A percentile compares a stretch with the other conserved stretches of the same genome.
These are phyloP conservation scores for Aradophagus sp. DNA, from an alignment of 1,140 invertebrate genomes.

Conservation along the genomic window DNA sequence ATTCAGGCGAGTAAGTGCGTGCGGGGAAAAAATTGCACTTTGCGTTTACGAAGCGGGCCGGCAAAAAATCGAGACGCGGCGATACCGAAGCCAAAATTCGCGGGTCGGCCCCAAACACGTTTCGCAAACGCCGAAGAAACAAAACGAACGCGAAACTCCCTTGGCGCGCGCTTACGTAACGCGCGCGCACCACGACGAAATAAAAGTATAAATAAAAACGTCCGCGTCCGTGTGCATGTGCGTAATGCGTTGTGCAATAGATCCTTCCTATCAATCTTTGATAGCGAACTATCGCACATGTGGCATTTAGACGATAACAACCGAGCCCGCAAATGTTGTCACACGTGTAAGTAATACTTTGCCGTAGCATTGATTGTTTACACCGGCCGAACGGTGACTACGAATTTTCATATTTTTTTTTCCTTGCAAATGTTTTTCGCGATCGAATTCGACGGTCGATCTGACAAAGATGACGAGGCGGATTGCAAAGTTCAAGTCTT, in stretches of 20 bases:
- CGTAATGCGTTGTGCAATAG: constrained; percentile 57
- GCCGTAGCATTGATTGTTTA: constrained; percentile 47
- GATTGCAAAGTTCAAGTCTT: too few relatives aligned
- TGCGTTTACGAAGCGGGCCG: too few relatives aligned
- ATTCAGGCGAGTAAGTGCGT: constrained; percentile 27
- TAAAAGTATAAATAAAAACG: constrained; percentile 45
- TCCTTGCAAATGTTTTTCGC: too few relatives aligned
- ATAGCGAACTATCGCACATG: constrained; percentile 61
- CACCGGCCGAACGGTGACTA: too few relatives aligned
- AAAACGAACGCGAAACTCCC: too few relatives aligned
- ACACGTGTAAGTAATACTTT: constrained; percentile 54
- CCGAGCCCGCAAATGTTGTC: constrained; percentile 53
- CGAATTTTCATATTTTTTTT: too few relatives aligned
- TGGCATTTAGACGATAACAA: constrained; percentile 55
- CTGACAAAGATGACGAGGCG: too few relatives aligned
- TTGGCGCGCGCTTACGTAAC: constrained; percentile 31
- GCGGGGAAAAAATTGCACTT: constrained; percentile 5
- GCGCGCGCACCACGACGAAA: constrained; percentile 27
- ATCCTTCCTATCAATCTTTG: constrained; percentile 64
- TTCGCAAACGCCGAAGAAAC: too few relatives aligned
- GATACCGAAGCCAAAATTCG: too few relatives aligned
- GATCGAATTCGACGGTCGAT: too few relatives aligned
- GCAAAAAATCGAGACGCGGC: too few relatives aligned
- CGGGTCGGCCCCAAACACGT: too few relatives aligned
- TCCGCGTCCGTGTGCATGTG: constrained; percentile 25